Evolutionary conservation across 1,140 invertebrate species (phyloP), one percentile per base, ranked within the genome.

Genomic region (Aphelinus atriplicis): DNA sequence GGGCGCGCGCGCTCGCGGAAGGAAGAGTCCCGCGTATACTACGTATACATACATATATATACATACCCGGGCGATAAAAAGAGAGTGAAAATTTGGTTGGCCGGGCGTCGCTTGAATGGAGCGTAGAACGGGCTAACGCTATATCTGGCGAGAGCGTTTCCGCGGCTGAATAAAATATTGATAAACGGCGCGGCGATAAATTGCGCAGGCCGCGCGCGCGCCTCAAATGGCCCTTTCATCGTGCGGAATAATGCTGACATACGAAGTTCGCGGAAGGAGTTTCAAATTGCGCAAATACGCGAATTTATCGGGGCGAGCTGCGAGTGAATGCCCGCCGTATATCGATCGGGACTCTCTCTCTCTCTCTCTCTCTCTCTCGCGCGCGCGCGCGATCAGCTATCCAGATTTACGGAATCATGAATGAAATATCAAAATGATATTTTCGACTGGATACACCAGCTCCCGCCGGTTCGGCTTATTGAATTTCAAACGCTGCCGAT

Each of bases 221-320:
- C 7, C 7, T 42, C 51, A 69, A 69, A 64, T 57, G 67, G 63
- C 57, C 62, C 74, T 76, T 76, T 71, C 74, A 76, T 76, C 66
- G 74, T 61, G 74, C 74, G 68, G 74, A 71, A 76, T 76, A 76
- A 71, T 71, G 74, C 74, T 76, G 74, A 76, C 74, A 61, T 76
- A 71, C 74, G 68, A 66, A 76, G 56, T 76, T 66, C 62, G 26
- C 57, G 48, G 73, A 55, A 70, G 60, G 74, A 71, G 61, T 71
- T 76, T 76, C 74, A 61, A 71, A 75, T 75, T 70, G 73, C 61
- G 53, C 73, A 75, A 75, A 76, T 71, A 71, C 63, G 62, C 51
- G 63, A 67, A 76, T 76, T 76, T 76, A 76, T 76, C 68, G 68
- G 5, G 46, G 61, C 46, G 66, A 61, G 57, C 42, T 58, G 45